Evolutionary conservation across 2,113 vertebrate genomes (phyloP), one percentile per base, ranked within the genome.

Genomic region (Erythrolamprus reginae): DNA sequence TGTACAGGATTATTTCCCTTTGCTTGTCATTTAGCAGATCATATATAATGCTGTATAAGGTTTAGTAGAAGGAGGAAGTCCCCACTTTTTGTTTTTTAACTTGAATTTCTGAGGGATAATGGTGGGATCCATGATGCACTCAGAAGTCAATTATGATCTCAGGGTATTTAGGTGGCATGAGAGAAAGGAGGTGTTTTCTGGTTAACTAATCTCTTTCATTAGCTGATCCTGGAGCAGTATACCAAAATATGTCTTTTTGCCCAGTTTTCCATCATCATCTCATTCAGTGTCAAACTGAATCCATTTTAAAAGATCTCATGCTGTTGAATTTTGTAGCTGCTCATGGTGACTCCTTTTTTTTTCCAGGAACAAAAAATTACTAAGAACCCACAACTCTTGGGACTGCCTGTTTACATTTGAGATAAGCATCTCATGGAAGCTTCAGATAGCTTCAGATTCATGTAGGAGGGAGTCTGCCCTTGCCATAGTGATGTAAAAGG

Each of bases 71-170:
- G 6, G 92, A 87, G 24, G 83, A 83, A 55, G 65, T 84, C 12
- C 8, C 0, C 47, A 33, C 87, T 47, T 89, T 13, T 70, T 77
- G 6, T 47, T 77, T 10, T 52, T 65, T 53, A 52, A 42, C 51
- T 4, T 83, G 84, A 87, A 77, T 87, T 86, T 90, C 52, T 90
- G 38, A 84, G n/a, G 5, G 88, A 2, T 1, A 38, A 83, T 51
- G 88, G 42, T 2, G 28, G 5, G 7, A 82, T 86, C 92, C 28
- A 84, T 82, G 26, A 92, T 21, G 90, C 90, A 92, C 92, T 93
- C 93, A 90, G 84, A 52, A 28, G 1, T 82, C 89, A 89, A n/a
- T 90, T 93, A 93, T 93, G 92, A 89, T 86, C 95, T 94, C 95
- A 65, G 92, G 94, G 93, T 82, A 51, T 82, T 89, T 91, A 53